phyloP scores from a whole-genome alignment of 2,113 vertebrate genomes.

The Alosa alosa region DNA sequence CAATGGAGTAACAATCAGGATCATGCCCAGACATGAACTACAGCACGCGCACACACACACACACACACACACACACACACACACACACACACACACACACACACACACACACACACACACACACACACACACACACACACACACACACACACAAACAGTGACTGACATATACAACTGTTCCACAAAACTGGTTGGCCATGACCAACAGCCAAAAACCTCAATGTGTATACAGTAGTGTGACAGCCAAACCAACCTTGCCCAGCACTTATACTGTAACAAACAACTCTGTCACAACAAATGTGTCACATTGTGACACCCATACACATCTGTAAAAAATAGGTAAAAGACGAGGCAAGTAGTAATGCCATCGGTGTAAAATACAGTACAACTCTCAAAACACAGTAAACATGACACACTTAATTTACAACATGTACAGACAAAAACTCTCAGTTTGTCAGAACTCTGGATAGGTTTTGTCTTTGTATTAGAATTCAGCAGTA shows the following conservation, averaged over 20 bases:
- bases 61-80: neutral
- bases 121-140: neutral
- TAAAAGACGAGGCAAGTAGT: neutral
- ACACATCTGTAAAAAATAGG: neutral
- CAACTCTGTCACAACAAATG: neutral
- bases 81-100: constrained; percentile 1
- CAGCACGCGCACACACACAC: neutral
- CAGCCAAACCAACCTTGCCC: neutral
- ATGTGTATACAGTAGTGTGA: neutral
- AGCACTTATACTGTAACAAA: neutral
- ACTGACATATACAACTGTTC: neutral
- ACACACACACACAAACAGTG: constrained; percentile 10
- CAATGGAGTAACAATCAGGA: neutral
- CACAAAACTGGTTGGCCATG: neutral
- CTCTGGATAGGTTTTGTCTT: neutral
- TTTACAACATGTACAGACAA: neutral
- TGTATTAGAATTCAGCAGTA: neutral
- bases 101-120: neutral
- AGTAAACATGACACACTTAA: neutral
- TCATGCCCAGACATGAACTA: neutral
- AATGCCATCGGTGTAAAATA: neutral
- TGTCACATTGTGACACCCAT: neutral
- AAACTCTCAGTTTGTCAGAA: neutral
- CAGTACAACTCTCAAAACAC: neutral
- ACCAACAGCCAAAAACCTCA: neutral